These are phyloP conservation scores for Ailurus styani DNA, from an alignment of 2,113 vertebrate genomes.

Conservation along the genomic window DNA sequence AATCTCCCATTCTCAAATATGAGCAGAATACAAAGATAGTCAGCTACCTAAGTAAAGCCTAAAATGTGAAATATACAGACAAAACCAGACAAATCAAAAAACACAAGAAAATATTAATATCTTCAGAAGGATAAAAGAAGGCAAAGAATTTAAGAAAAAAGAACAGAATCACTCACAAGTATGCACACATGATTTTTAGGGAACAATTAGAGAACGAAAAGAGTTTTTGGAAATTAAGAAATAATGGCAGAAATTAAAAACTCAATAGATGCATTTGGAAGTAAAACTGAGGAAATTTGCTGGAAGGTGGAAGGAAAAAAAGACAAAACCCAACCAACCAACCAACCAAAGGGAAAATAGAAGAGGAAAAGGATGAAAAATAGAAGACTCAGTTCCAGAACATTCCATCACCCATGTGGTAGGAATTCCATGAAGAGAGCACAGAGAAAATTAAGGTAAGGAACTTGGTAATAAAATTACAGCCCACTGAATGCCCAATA, in stretches of 20 bases:
- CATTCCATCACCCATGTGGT: too few relatives aligned
- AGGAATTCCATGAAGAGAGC: background rate
- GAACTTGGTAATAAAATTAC: background rate
- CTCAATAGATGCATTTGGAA: background rate
- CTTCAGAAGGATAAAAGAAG: background rate
- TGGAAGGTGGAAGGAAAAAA: too few relatives aligned
- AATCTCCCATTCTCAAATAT: background rate
- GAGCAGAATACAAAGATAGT: background rate
- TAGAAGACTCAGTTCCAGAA: background rate
- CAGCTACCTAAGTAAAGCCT: background rate
- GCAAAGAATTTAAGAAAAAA: background rate
- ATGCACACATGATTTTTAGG: background rate
- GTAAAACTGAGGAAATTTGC: background rate
- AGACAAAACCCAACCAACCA: background rate
- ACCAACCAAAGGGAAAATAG: background rate
- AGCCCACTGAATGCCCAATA: background rate
- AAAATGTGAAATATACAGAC: background rate
- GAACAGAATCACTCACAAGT: background rate
- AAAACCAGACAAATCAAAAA: background rate
- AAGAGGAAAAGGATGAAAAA: background rate
- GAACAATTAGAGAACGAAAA: background rate
- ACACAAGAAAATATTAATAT: background rate
- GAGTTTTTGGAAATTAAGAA: background rate
- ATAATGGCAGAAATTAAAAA: background rate
- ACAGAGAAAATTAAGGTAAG: background rate